Evolutionary conservation across 2,113 vertebrate genomes (phyloP), one percentile per base, ranked within the genome.

Genomic region (Xiphophorus hellerii): DNA sequence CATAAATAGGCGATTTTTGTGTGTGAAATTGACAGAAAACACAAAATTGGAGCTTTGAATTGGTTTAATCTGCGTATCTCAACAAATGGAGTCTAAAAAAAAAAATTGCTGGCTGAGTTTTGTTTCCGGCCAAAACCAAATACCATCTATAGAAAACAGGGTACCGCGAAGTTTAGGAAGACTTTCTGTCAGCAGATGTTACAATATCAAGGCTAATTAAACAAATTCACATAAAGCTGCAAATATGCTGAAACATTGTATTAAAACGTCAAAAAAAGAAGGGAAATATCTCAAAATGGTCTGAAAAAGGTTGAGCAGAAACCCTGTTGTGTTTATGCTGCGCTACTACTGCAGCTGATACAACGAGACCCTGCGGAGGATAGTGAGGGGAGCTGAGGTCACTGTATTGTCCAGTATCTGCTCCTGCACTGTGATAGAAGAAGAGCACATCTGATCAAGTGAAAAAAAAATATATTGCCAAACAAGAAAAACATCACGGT

Each of bases 401-500:
- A 58, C 3, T 58, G 51, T n/a, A 58, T 8, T n/a, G 51, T n/a
- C 51, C 5, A 58, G 51, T 22, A 58, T 58, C 6, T 54, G 42
- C 4, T 44, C 15, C 0, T 15, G 42, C 5, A 17, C 44, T 48
- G 51, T 25, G 25, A 25, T 0, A 58, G 51, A 17, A 58, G 2
- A 17, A 54, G 20, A 25, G 22, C 22, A 58, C 20, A 11, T 17
- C 25, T 58, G 51, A 58, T 58, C 51, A 58, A 58, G 51, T n/a
- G 22, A 58, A n/a, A n/a, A n/a, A 7, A 6, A 33, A 11, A 35
- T 10, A 54, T 54, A 54, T 54, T 54, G 17, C 72, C 42, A 74
- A 51, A 51, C 66, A 80, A 20, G 65, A 44, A 69, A 66, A 70
- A 71, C 37, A 64, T 10, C 5, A 62, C 0, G n/a, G 42, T 76